phyloP scores from a whole-genome alignment of 2,888 invertebrate genomes.

The Agapostemon virescens region DNA sequence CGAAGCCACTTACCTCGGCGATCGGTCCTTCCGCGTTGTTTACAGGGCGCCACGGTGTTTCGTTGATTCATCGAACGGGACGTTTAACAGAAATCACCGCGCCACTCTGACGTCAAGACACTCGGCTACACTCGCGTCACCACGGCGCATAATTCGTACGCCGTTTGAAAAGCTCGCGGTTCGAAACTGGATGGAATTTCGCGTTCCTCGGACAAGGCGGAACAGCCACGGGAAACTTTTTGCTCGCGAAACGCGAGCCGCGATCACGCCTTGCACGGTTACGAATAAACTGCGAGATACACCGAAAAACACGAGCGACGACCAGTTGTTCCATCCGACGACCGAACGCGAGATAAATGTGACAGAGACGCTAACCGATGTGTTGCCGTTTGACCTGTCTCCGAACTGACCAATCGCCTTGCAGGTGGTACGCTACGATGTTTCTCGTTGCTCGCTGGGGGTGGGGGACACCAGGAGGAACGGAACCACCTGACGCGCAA shows the following conservation, averaged over 20 bases:
- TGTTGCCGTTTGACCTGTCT: constrained; percentile 75
- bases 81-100: constrained; percentile 13
- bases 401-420: constrained; percentile 71
- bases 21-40: constrained; percentile 41
- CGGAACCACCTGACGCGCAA: constrained; percentile 72
- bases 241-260: constrained; percentile 10
- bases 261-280: constrained; percentile 19
- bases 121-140: constrained; percentile 49
- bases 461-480: constrained; percentile 44
- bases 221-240: constrained; percentile 4
- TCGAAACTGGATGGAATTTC: constrained; percentile 36
- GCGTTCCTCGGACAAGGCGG: not conserved
- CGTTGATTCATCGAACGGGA: constrained; percentile 53
- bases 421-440: constrained; percentile 64
- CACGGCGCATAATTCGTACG: constrained; percentile 50
- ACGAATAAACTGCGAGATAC: not conserved
- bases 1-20: constrained; percentile 58
- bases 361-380: constrained; percentile 71
- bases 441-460: constrained; percentile 30
- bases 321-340: constrained; percentile 26
- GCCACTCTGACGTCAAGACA: constrained; percentile 57
- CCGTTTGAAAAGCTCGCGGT: constrained; percentile 56
- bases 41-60: not conserved
- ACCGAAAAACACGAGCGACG: constrained; percentile 27
- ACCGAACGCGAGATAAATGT: constrained; percentile 61